Evolutionary conservation across 2,113 vertebrate genomes (phyloP).

Genomic region (Dipodomys merriami): DNA sequence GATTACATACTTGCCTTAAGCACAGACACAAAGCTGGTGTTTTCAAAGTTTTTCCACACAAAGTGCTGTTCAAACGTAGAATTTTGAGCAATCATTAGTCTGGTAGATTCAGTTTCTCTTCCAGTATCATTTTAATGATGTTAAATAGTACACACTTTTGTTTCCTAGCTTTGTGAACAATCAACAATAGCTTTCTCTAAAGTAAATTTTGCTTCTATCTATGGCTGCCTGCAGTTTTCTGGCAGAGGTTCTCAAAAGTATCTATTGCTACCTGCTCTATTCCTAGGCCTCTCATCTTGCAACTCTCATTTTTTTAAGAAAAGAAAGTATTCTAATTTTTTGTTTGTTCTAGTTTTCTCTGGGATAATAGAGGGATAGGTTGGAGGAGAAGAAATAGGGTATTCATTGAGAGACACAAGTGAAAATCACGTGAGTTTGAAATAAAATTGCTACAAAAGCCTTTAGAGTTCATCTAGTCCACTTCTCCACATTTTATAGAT

Average conservation of each 20-base stretch:
- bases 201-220: slow-evolving; percentile 2
- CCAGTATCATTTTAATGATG: slow-evolving; percentile 50
- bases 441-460: neutral
- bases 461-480: slow-evolving; percentile 1
- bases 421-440: neutral
- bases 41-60: slow-evolving; percentile 57
- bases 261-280: slow-evolving; percentile 20
- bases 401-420: neutral
- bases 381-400: slow-evolving; percentile 24
- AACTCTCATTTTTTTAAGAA: neutral
- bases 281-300: neutral
- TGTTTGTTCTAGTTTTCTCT: neutral
- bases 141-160: slow-evolving; percentile 46
- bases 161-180: slow-evolving; percentile 53
- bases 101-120: slow-evolving; percentile 62
- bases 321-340: slow-evolving; percentile 8
- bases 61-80: slow-evolving; percentile 56
- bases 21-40: slow-evolving; percentile 35
- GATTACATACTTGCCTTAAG: slow-evolving; percentile 24
- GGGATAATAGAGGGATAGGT: neutral
- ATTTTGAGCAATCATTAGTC: slow-evolving; percentile 61
- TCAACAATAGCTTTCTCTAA: slow-evolving; percentile 54
- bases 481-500: neutral
- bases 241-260: slow-evolving; percentile 20
- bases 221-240: slow-evolving; percentile 11